A percentile compares a stretch with the other conserved stretches of the same genome.
phyloP scores from a whole-genome alignment of 2,888 invertebrate species.

The Polydrusus tereticollis region DNA sequence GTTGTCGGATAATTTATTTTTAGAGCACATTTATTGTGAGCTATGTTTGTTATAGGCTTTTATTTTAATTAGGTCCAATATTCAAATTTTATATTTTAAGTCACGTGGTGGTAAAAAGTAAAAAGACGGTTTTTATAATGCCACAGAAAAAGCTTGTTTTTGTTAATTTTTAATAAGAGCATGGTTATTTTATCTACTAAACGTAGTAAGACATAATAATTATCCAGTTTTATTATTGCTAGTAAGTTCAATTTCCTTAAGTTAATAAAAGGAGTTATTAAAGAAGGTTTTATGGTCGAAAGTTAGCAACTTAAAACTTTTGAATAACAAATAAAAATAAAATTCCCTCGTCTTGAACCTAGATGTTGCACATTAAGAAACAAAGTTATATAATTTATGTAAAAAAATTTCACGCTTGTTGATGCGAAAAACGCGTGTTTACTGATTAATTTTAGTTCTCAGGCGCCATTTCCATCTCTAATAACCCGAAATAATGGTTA shows the following conservation, averaged over 20 bases:
- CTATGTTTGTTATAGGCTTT: no score
- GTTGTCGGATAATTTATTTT: no score
- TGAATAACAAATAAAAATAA: background rate
- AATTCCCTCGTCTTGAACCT: background rate
- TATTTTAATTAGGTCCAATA: no score
- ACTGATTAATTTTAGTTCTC: slow-evolving; percentile 21
- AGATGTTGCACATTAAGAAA: slow-evolving; percentile 3
- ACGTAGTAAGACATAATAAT: background rate
- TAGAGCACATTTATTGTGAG: no score
- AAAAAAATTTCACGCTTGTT: slow-evolving; percentile 29
- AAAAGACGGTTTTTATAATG: no score
- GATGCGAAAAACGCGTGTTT: slow-evolving; percentile 31
- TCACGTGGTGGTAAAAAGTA: no score
- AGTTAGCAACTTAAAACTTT: slow-evolving; percentile 13
- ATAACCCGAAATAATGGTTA: slow-evolving; percentile 40
- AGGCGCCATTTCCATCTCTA: slow-evolving; percentile 30
- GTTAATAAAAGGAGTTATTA: slow-evolving; percentile 1
- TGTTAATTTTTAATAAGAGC: no score
- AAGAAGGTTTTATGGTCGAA: background rate
- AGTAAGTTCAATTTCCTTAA: background rate
- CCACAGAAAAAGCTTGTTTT: no score
- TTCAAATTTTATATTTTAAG: no score
- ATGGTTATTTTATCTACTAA: background rate
- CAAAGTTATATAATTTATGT: slow-evolving; percentile 18
- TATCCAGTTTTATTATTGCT: background rate